phyloP scores from a whole-genome alignment of 2,888 invertebrate genomes.

The Baccha elongata region DNA sequence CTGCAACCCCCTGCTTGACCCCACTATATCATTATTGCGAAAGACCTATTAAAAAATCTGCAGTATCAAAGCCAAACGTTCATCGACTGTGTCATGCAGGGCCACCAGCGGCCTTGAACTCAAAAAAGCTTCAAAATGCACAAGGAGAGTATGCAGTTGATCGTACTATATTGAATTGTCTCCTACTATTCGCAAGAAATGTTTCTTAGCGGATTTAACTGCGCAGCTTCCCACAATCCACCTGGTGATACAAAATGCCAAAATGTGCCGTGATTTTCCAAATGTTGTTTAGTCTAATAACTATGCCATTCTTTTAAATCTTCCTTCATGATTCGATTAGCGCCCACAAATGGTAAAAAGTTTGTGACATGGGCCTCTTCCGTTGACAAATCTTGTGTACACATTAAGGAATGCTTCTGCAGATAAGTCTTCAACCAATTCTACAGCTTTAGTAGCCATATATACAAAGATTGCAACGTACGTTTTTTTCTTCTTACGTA shows the following conservation, averaged over 20 bases:
- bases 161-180: too few relatives aligned
- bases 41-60: too few relatives aligned
- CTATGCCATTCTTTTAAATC: constrained; percentile 25
- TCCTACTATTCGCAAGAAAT: too few relatives aligned
- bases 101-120: too few relatives aligned
- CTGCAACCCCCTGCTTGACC: too few relatives aligned
- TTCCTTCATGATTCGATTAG: constrained; percentile 11
- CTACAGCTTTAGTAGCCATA: constrained; percentile 33
- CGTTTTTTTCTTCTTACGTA: not conserved
- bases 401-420: constrained; percentile 44
- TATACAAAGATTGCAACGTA: constrained; percentile 35
- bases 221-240: too few relatives aligned
- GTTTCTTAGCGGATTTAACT: too few relatives aligned
- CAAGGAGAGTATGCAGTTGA: too few relatives aligned
- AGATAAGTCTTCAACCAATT: constrained; percentile 36
- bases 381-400: constrained; percentile 33
- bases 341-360: constrained; percentile 47
- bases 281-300: constrained; percentile 14
- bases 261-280: constrained; percentile 16
- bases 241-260: constrained; percentile 44
- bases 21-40: too few relatives aligned
- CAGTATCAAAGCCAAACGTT: too few relatives aligned
- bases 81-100: too few relatives aligned
- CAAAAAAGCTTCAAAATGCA: too few relatives aligned
- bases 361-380: constrained; percentile 46